Base-by-base conservation (phyloP, 2,113 vertebrate species). In the Oreochromis niloticus region DNA sequence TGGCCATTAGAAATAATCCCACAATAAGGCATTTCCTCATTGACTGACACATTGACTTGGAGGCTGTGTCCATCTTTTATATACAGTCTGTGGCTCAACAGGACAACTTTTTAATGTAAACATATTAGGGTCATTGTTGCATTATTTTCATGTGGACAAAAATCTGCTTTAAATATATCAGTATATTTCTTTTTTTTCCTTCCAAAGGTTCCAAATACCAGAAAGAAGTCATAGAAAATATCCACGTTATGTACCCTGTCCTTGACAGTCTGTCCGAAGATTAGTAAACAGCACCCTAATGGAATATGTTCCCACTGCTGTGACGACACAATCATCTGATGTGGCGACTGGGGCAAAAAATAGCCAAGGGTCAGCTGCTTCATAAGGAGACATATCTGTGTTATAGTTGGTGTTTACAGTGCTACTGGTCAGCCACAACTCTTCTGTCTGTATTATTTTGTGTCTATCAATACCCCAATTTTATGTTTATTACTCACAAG, bases 291-390 rank as follows among this genome's bases (percentile, higher is more conserved):
- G 16, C 56, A 56, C 50, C 55, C 61, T 56, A 59, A 46, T 24
- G 6, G 56, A 79, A 85, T 54, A 30, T 86, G 22, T 46, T 66
- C 16, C 56, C 9, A 41, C 34, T 13, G 27, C 75, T 48, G 54
- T 84, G 91, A 87, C 16, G 4, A 86, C 52, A n/a, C 52, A 16
- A 71, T 91, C 91, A 87, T 81, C 80, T 91, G 90, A 82, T 80
- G 82, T 50, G 27, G 48, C 14, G 30, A 30, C 80, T 4, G 61
- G n/a, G 16, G 55, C 48, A 91, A 94, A 93, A 94, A 94, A 95
- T 94, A 94, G 91, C 63, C 73, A 17, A 5, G 17, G 82, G 73
- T 92, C 93, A 91, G 87, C 71, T 93, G 93, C 83, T 56, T 84
- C 36, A 5, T 13, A 13, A 12, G 36, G 63, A 75, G 43, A 30